phyloP scores from a whole-genome alignment of 2,113 vertebrate species.

The Taxidea taxus region DNA sequence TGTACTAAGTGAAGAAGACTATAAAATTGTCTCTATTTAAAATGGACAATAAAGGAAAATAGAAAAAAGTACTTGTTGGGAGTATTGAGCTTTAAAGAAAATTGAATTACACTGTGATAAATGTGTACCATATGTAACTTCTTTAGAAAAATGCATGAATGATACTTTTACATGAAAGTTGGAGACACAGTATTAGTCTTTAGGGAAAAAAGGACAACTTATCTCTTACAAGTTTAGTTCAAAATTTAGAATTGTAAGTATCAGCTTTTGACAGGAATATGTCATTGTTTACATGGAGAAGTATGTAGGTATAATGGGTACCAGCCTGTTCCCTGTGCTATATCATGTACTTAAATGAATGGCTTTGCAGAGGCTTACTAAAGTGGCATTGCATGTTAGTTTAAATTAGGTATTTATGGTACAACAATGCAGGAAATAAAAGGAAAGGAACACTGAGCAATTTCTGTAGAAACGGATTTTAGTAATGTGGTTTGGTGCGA shows the following conservation, averaged over 20 bases:
- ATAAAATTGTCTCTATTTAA: neutral
- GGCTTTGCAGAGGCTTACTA: conserved; percentile 39
- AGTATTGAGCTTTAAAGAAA: neutral
- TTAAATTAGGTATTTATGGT: conserved; percentile 18
- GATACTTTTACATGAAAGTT: neutral
- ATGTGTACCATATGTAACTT: neutral
- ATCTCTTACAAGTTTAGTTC: neutral
- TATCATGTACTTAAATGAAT: conserved; percentile 37
- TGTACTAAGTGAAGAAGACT: neutral
- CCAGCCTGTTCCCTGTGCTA: neutral
- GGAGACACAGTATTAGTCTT: neutral
- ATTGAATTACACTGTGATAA: neutral
- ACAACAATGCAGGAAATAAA: conserved; percentile 11
- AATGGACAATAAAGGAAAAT: neutral
- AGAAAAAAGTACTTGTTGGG: neutral
- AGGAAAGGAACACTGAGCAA: neutral
- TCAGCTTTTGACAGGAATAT: conserved; percentile 18
- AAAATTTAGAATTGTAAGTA: conserved; percentile 2
- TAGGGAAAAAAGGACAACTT: neutral
- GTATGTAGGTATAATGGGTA: neutral
- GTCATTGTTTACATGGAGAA: neutral
- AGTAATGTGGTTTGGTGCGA: neutral
- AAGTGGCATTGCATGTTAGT: conserved; percentile 6
- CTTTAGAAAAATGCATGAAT: neutral
- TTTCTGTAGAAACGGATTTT: neutral